Evolutionary conservation across 2,888 invertebrate genomes (phyloP), one percentile per base, ranked within the genome.

Genomic region (Hypsopygia costalis): DNA sequence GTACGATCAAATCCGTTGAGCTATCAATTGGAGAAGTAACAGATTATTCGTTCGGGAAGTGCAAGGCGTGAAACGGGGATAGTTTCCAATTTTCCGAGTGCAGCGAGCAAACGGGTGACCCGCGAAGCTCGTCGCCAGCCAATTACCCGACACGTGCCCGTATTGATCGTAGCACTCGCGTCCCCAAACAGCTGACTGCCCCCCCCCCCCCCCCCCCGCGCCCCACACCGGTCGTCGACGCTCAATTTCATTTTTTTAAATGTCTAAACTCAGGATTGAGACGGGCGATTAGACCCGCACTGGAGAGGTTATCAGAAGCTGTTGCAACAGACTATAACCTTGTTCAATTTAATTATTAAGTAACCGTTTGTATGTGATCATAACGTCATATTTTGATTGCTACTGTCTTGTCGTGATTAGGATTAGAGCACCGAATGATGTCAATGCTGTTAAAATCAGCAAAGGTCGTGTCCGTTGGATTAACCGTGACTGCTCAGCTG

Each of bases 81-180:
- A 54, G 52, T 55, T 56, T 47, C 43, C 39, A 49, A 3, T 3
- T 16, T n/a, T 25, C 5, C 8, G 25, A 6, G 40, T 41, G 36
- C 47, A 51, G 36, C 43, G 51, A 32, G 37, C 37, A 46, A 35
- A 32, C 16, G 41, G 38, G 46, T 42, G 48, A 36, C 38, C 43
- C 52, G 58, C 55, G 25, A 7, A 25, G 25, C 25, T 21, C 6
- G 25, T 8, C 25, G 25, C 56, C 60, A 56, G 25, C 56, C 60
- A 56, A 63, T 66, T 62, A 62, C 56, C 53, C 58, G 52, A 55
- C 64, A 64, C 62, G 61, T 57, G 63, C 48, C 58, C 44, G 8
- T 68, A 72, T 73, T 64, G 70, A 73, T 73, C 73, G 64, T 36
- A 32, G 30, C 20, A n/a, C 25, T 4, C 25, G 25, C 6, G 3